phyloP scores from a whole-genome alignment of 2,113 vertebrate genomes.

The Epinephelus cyanopodus region DNA sequence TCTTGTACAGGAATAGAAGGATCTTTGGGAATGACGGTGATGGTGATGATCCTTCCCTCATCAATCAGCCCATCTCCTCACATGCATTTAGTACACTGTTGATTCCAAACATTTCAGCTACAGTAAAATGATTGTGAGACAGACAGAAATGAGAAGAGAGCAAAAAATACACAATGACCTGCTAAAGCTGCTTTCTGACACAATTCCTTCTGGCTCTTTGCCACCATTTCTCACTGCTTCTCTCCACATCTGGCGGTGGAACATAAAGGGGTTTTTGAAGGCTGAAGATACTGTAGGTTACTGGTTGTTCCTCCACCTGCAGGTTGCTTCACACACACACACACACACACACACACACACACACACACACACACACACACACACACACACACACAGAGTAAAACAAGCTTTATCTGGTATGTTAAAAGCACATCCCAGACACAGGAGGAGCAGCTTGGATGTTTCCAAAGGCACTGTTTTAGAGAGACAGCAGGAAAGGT shows the following conservation, averaged over 20 bases:
- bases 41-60: not conserved
- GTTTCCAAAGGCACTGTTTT: conserved; percentile 76
- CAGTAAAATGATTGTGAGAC: conserved; percentile 29
- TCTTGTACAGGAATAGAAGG: not conserved
- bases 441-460: conserved; percentile 65
- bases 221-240: conserved; percentile 60
- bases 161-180: conserved; percentile 56
- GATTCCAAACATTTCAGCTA: conserved; percentile 17
- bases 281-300: conserved; percentile 73
- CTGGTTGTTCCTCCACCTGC: conserved; percentile 73
- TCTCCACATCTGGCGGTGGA: conserved; percentile 71
- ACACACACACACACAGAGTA: conserved; percentile 54
- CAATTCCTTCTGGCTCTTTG: conserved; percentile 62
- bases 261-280: conserved; percentile 75
- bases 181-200: conserved; percentile 64
- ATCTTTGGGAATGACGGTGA: not conserved
- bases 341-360: conserved; percentile 41
- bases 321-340: conserved; percentile 63
- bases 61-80: conserved; percentile 9
- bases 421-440: conserved; percentile 74
- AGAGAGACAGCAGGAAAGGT: conserved; percentile 71
- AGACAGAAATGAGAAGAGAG: conserved; percentile 22
- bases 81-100: not conserved
- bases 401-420: conserved; percentile 64
- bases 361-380: conserved; percentile 25